phyloP scores from a whole-genome alignment of 1,140 invertebrate species.

The Drosophila sulfurigaster region DNA sequence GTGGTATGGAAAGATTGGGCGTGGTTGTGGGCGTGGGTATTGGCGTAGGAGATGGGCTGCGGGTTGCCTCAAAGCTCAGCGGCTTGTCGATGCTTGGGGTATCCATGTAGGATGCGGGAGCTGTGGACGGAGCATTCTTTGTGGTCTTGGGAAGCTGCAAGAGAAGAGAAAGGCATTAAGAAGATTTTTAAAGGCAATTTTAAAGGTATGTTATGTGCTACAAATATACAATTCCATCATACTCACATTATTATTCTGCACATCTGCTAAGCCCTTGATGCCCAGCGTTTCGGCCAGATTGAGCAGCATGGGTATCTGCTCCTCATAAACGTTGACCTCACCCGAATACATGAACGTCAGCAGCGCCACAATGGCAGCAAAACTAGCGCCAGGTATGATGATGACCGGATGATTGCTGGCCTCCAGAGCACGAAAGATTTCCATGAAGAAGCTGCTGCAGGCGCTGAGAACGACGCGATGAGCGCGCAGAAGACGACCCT shows the following conservation, averaged over 20 bases:
- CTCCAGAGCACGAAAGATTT: slow-evolving; percentile 91
- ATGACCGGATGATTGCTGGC: slow-evolving; percentile 92
- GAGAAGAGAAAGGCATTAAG: background rate
- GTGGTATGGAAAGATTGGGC: slow-evolving; percentile 52
- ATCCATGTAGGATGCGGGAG: slow-evolving; percentile 42
- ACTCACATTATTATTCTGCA: slow-evolving; percentile 88
- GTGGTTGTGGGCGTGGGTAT: slow-evolving; percentile 55
- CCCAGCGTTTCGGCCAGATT: slow-evolving; percentile 93
- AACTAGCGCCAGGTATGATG: slow-evolving; percentile 92
- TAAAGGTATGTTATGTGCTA: too few species aligned
- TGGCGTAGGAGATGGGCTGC: slow-evolving; percentile 60
- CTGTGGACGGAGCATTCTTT: slow-evolving; percentile 21
- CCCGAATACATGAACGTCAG: slow-evolving; percentile 97
- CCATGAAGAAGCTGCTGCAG: slow-evolving; percentile 96
- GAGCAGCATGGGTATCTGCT: slow-evolving; percentile 92
- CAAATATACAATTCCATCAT: background rate
- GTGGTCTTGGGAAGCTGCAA: slow-evolving; percentile 63
- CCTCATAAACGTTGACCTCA: slow-evolving; percentile 94
- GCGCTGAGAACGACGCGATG: slow-evolving; percentile 95
- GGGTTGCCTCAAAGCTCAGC: slow-evolving; percentile 50
- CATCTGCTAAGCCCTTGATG: slow-evolving; percentile 94
- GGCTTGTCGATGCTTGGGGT: slow-evolving; percentile 48
- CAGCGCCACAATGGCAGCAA: slow-evolving; percentile 91
- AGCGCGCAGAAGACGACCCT: slow-evolving; percentile 91
- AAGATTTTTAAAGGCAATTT: background rate